These are phyloP conservation scores for Poecilia latipinna DNA, from an alignment of 2,113 vertebrate species.

Conservation along the genomic window DNA sequence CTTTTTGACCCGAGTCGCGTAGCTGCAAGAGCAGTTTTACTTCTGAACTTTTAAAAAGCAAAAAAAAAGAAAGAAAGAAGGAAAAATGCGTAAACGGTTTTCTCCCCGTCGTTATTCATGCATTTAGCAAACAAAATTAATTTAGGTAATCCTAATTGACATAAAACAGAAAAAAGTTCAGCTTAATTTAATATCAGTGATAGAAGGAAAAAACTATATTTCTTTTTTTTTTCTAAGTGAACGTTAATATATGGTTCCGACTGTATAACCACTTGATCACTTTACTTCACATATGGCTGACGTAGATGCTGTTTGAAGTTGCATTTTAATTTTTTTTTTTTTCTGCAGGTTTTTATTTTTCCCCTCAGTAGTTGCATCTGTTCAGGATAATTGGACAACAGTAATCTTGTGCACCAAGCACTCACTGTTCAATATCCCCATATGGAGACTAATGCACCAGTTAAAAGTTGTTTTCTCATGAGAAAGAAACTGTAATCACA, in stretches of 20 bases:
- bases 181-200: neutral
- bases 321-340: neutral
- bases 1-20: too few relatives aligned
- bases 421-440: neutral
- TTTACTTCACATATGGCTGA: neutral
- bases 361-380: constrained; percentile 5
- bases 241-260: neutral
- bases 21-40: neutral
- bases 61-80: neutral
- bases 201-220: neutral
- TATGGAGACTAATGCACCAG: neutral
- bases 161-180: neutral
- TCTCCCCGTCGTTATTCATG: neutral
- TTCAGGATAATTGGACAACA: constrained; percentile 14
- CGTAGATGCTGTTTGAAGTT: neutral
- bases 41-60: neutral
- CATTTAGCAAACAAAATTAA: neutral
- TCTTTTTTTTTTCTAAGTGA: neutral
- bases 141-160: neutral
- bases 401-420: neutral
- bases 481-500: constrained; percentile 5
- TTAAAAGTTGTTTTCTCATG: constrained; percentile 12
- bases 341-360: neutral
- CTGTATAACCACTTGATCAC: neutral
- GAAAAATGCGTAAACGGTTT: neutral